A percentile compares a stretch with the other conserved stretches of the same genome.
Evolutionary conservation across 2,888 invertebrate species (phyloP).

Genomic region (Dryobotodes eremita): DNA sequence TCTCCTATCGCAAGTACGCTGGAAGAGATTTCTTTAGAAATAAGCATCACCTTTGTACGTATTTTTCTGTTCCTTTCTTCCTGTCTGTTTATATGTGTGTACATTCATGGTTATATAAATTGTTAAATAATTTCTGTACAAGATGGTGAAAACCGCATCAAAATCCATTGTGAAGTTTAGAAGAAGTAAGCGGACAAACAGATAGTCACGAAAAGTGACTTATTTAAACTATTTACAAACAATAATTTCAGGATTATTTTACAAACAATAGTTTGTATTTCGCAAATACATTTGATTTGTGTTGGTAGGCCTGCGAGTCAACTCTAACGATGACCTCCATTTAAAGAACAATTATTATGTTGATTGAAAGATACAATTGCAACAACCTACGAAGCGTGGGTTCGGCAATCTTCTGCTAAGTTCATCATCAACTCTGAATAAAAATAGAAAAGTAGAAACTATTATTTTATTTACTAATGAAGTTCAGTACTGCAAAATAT

Average conservation of each 20-base stretch:
- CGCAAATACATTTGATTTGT: conserved; percentile 24
- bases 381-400: conserved; percentile 16
- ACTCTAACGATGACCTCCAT: conserved; percentile 19
- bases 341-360: conserved; percentile 15
- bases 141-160: background rate
- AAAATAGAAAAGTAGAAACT: background rate
- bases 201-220: background rate
- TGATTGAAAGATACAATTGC: conserved; percentile 39
- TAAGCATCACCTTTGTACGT: no score
- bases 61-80: no score
- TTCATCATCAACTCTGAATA: background rate
- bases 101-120: no score
- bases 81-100: no score
- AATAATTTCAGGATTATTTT: conserved; percentile 15
- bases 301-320: conserved; percentile 4
- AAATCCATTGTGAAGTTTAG: background rate
- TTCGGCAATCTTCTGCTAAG: conserved; percentile 1
- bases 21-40: no score
- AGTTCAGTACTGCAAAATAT: background rate
- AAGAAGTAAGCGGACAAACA: background rate
- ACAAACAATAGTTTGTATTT: conserved; percentile 13
- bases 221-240: background rate
- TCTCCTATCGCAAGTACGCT: no score
- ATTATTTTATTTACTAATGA: conserved; percentile 4
- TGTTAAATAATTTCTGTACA: no score